A percentile compares a stretch with the other conserved stretches of the same genome.
These are phyloP conservation scores for Phrixothrix hirtus DNA, from an alignment of 2,888 invertebrate species.

Conservation along the genomic window DNA sequence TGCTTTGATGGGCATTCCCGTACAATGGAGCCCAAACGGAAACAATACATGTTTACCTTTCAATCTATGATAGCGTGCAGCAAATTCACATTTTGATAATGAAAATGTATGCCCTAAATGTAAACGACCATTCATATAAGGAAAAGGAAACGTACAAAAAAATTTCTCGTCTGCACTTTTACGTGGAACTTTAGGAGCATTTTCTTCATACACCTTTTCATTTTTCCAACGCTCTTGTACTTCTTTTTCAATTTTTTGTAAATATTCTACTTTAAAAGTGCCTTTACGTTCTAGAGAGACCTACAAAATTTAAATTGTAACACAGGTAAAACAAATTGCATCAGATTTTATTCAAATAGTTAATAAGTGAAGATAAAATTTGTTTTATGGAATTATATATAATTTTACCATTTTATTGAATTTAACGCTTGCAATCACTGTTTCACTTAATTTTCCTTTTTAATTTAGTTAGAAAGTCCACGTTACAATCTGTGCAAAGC, in stretches of 20 bases:
- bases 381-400: neutral
- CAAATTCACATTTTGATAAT: constrained; percentile 97
- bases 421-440: neutral
- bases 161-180: constrained; percentile 76
- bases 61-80: constrained; percentile 87
- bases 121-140: constrained; percentile 98
- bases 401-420: neutral
- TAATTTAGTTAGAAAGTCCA: neutral
- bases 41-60: constrained; percentile 90
- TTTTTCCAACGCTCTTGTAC: constrained; percentile 87
- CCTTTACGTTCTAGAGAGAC: constrained; percentile 74
- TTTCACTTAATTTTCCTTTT: neutral
- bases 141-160: constrained; percentile 94
- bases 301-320: constrained; percentile 29
- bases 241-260: constrained; percentile 84
- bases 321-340: constrained; percentile 13
- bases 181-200: constrained; percentile 70
- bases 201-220: constrained; percentile 77
- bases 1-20: constrained; percentile 99
- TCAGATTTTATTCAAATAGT: too few species aligned
- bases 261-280: constrained; percentile 92
- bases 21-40: constrained; percentile 98
- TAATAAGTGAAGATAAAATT: too few species aligned
- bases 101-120: constrained; percentile 98
- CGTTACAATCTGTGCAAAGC: neutral